These are phyloP conservation scores for Drosophila neutralis DNA, from an alignment of 2,888 invertebrate genomes.

Conservation along the genomic window DNA sequence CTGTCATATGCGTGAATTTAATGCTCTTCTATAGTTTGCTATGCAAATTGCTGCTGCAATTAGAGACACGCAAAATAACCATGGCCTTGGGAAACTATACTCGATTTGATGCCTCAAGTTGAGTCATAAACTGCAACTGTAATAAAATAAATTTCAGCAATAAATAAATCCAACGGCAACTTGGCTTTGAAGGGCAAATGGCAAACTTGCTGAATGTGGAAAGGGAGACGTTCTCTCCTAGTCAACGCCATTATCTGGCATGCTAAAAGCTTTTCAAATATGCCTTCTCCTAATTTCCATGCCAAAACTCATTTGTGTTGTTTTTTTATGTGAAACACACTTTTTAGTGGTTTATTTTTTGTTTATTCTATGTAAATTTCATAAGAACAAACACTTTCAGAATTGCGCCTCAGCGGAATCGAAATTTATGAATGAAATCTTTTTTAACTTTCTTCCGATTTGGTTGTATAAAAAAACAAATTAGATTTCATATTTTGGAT, in stretches of 20 bases:
- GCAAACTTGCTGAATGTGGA: neutral
- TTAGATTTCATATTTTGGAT: neutral
- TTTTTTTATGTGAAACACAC: constrained; percentile 2
- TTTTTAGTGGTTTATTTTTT: neutral
- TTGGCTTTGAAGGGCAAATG: neutral
- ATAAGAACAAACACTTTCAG: neutral
- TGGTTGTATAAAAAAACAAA: neutral
- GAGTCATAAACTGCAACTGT: constrained; percentile 20
- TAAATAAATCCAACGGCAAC: neutral
- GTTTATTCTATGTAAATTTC: neutral
- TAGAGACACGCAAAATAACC: constrained; percentile 25
- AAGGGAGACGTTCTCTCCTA: no score
- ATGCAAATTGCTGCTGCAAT: constrained; percentile 33
- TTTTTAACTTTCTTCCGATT: neutral
- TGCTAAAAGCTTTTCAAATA: neutral
- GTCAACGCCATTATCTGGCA: neutral
- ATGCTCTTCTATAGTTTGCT: constrained; percentile 1
- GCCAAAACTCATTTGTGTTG: neutral
- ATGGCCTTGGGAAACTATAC: constrained; percentile 5
- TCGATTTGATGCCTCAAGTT: constrained; percentile 11
- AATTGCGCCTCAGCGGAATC: neutral
- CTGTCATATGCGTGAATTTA: constrained; percentile 1
- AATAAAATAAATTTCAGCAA: neutral
- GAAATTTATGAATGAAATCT: neutral
- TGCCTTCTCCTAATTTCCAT: neutral